A percentile compares a stretch with the other conserved stretches of the same genome.
These are phyloP conservation scores for Ondatra zibethicus DNA, from an alignment of 2,113 vertebrate species.

Conservation along the genomic window DNA sequence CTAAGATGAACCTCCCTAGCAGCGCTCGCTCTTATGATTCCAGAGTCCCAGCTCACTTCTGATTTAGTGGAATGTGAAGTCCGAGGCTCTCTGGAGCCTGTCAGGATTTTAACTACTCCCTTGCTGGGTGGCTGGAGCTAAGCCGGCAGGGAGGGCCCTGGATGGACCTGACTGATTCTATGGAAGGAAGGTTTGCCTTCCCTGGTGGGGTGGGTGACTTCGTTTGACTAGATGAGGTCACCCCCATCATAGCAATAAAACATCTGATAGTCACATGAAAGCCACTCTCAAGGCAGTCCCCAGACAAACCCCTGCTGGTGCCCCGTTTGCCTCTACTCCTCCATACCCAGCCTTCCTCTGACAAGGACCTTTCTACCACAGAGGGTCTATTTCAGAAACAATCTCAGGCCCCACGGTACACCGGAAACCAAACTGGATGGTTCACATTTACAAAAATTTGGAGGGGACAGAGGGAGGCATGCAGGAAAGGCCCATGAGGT, in stretches of 20 bases:
- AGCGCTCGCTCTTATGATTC: constrained; percentile 83
- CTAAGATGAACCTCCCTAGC: constrained; percentile 87
- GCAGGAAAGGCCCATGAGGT: not conserved
- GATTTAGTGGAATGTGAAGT: constrained; percentile 91
- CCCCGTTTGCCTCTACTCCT: constrained; percentile 80
- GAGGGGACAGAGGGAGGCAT: not conserved
- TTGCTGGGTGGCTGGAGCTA: constrained; percentile 89
- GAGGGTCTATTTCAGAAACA: constrained; percentile 8
- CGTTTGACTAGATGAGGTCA: constrained; percentile 95
- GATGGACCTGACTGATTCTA: constrained; percentile 96
- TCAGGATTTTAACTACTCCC: constrained; percentile 90
- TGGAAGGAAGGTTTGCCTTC: constrained; percentile 94
- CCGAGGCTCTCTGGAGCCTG: constrained; percentile 90
- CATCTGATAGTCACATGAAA: constrained; percentile 91
- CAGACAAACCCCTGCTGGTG: constrained; percentile 82
- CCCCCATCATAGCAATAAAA: constrained; percentile 93
- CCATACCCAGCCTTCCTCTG: not conserved
- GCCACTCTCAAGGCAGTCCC: constrained; percentile 86
- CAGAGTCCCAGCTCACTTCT: constrained; percentile 83
- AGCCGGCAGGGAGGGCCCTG: constrained; percentile 86
- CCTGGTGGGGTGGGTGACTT: constrained; percentile 94
- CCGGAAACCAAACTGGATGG: not conserved
- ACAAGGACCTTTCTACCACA: fast-evolving
- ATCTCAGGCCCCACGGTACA: not conserved
- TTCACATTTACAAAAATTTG: constrained; percentile 39